Base-by-base conservation (phyloP, 1,140 invertebrate genomes). In the Bilobella aurantiaca region DNA sequence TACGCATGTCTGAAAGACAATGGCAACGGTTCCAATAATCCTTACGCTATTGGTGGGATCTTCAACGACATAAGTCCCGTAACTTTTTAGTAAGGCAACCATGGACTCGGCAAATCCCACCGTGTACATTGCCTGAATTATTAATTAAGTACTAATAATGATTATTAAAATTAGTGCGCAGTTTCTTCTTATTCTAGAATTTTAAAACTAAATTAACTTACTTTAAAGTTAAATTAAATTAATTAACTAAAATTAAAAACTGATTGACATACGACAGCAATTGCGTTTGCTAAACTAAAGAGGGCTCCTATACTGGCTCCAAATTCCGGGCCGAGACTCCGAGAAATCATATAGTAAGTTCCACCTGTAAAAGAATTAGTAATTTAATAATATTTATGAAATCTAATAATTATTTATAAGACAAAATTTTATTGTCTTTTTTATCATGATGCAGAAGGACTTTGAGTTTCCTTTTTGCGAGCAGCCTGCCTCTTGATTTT, bases 241-340 rank as follows among this genome's bases (percentile, higher is more conserved):
- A n/a, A n/a, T n/a, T 31, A 8, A 21, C 14, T 37, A 32, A 58
- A 29, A 31, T 25, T 8, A 25, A 95, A 96, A 8, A 98, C 92
- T 1, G 96, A 88, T 75, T 98, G 97, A 91, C 98, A 97, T 57
- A 96, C 90, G 73, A 93, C 94, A 3, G 93, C 94, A 0, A 98
- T 92, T 0, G 93, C 91, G 78, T 98, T 98, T 21, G 96, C 96
- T 66, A 65, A n/a, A 46, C 82, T 82, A 69, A 86, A 85, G 60
- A 85, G 81, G 23, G 84, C 68, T 2, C 84, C 85, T 71, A 86
- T 85, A 32, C 83, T 80, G 57, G 82, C 88, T 8, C 95, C 96
- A 75, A 97, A 98, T 81, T 98, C 94, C 2, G 61, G 95, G 0
- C 96, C 96, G 60, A 98, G 78, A 28, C 92, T 96, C 70, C 91